Conservation (phyloP, 2,888 invertebrate species). For the Andrena bucephala region DNA sequence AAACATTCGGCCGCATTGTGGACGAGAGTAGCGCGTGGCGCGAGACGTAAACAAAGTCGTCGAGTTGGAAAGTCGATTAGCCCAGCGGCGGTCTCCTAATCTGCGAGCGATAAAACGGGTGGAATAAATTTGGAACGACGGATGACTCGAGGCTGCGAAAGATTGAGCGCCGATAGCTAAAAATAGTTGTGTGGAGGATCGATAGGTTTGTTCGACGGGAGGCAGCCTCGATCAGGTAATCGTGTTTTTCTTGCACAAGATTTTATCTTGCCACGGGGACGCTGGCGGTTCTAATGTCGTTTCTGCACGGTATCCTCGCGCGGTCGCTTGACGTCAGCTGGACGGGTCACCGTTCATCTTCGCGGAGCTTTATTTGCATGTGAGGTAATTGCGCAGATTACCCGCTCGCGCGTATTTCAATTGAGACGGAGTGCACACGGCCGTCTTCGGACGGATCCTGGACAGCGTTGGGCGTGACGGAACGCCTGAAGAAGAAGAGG, state of each 20-base stretch:
- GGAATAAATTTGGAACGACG: conserved; percentile 4
- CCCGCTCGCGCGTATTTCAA: conserved; percentile 66
- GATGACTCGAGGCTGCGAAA: background rate
- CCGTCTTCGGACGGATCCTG: conserved; percentile 40
- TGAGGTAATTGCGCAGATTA: conserved; percentile 77
- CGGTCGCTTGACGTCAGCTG: conserved; percentile 72
- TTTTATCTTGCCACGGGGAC: background rate
- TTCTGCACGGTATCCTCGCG: conserved; percentile 31
- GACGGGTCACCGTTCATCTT: conserved; percentile 72
- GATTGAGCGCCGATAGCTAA: conserved; percentile 4
- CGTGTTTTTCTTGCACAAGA: background rate
- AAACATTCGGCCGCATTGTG: no score
- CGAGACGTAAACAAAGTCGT: no score
- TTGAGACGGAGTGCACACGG: conserved; percentile 36
- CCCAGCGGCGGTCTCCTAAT: conserved; percentile 5
- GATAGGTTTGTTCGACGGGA: conserved; percentile 1
- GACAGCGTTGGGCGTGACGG: conserved; percentile 3
- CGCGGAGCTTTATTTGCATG: conserved; percentile 74
- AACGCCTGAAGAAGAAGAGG: background rate
- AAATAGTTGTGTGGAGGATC: background rate
- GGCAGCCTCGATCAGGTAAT: background rate
- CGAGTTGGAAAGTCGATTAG: background rate
- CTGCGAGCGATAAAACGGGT: background rate
- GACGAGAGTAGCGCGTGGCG: no score
- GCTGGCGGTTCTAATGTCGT: background rate